These are phyloP conservation scores for Meda fulgida DNA, from an alignment of 2,797 vertebrate species.

Conservation along the genomic window DNA sequence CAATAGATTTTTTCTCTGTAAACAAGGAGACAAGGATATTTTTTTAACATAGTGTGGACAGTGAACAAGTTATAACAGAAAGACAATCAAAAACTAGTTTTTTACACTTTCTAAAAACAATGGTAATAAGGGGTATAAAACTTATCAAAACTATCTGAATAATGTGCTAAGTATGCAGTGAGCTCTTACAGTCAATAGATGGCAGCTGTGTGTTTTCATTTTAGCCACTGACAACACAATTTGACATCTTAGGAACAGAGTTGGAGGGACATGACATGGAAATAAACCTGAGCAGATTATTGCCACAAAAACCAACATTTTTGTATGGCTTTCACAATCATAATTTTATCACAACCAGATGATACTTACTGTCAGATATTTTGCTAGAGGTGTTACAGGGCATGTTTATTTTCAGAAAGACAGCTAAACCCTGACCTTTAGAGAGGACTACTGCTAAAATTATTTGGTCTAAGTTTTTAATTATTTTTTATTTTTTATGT, in stretches of 20 bases:
- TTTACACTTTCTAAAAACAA: background rate
- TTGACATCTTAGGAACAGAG: background rate
- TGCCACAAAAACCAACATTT: background rate
- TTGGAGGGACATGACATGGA: no score
- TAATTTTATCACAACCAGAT: background rate
- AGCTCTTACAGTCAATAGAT: background rate
- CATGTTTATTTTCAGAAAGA: background rate
- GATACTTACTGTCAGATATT: background rate
- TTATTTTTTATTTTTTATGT: no score
- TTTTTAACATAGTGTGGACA: background rate
- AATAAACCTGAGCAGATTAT: background rate
- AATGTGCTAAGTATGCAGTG: constrained; percentile 20
- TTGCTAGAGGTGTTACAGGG: background rate
- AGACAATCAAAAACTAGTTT: background rate
- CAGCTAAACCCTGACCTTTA: background rate
- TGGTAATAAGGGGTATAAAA: background rate
- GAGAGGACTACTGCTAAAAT: background rate
- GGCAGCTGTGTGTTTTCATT: constrained; percentile 28
- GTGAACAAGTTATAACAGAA: background rate
- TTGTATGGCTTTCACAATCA: constrained; percentile 57
- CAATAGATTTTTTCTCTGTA: constrained; percentile 77
- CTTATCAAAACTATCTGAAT: background rate
- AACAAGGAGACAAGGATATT: constrained; percentile 28
- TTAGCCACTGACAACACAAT: background rate
- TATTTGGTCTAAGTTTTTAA: background rate